Conservation (phyloP, 2,888 invertebrate genomes). For the Coenonympha glycerion region DNA sequence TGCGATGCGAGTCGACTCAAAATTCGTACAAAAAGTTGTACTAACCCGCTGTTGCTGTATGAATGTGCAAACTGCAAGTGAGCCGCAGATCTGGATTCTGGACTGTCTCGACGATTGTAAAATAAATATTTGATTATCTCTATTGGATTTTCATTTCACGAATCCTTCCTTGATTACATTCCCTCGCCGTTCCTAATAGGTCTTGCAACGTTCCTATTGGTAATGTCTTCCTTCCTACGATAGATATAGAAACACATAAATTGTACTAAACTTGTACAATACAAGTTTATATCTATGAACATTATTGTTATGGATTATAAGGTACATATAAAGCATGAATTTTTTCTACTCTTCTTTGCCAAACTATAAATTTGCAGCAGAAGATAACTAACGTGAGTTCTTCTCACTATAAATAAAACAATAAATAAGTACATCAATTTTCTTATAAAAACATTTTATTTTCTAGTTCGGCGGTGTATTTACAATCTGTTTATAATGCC, state of each 20-base stretch:
- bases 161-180: not conserved
- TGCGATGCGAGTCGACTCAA: no score
- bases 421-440: not conserved
- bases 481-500: not conserved
- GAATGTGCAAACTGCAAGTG: constrained; percentile 20
- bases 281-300: no score
- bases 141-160: constrained; percentile 22
- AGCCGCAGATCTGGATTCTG: constrained; percentile 32
- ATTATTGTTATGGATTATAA: no score
- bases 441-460: not conserved
- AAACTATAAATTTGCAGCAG: no score
- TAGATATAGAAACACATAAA: not conserved
- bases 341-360: no score
- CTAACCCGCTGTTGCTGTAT: not conserved
- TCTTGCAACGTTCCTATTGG: no score
- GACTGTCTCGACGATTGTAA: constrained; percentile 44
- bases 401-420: no score
- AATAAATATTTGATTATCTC: constrained; percentile 66
- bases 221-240: no score
- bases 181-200: not conserved
- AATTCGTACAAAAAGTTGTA: no score
- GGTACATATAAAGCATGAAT: no score
- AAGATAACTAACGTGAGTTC: no score
- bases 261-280: no score
- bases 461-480: not conserved